Conservation (phyloP, 2,888 invertebrate genomes). For the Entomobrya multifasciata region DNA sequence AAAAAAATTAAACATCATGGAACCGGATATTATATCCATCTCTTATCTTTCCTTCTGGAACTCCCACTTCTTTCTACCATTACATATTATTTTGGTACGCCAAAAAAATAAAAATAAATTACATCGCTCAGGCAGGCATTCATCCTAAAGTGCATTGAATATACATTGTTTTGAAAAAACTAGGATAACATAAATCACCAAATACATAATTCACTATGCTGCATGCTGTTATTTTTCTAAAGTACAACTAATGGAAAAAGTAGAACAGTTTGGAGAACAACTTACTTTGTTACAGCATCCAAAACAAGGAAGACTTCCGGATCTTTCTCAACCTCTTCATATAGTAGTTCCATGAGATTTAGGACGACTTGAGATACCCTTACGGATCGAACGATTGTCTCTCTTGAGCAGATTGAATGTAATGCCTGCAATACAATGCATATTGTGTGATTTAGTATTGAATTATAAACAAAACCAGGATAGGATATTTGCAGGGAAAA, state of each 20-base stretch:
- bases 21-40: constrained; percentile 61
- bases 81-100: background rate
- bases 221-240: too few relatives aligned
- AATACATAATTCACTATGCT: too few relatives aligned
- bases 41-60: background rate
- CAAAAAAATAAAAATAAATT: too few relatives aligned
- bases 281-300: constrained; percentile 78
- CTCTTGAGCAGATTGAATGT: constrained; percentile 92
- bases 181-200: background rate
- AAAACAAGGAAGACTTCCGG: constrained; percentile 78
- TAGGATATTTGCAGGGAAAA: background rate
- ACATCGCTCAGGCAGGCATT: constrained; percentile 8
- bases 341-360: constrained; percentile 93
- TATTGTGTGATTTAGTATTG: background rate
- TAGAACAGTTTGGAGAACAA: constrained; percentile 31
- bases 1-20: constrained; percentile 47
- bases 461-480: background rate
- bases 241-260: too few relatives aligned
- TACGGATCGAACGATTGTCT: constrained; percentile 90
- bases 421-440: constrained; percentile 85
- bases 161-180: background rate
- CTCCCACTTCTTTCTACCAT: background rate
- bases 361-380: constrained; percentile 96
- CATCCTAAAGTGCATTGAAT: constrained; percentile 8
- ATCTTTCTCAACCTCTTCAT: constrained; percentile 84